A percentile compares a stretch with the other conserved stretches of the same genome.
These are phyloP conservation scores for Labeo catla DNA, from an alignment of 2,113 vertebrate species.

Conservation along the genomic window DNA sequence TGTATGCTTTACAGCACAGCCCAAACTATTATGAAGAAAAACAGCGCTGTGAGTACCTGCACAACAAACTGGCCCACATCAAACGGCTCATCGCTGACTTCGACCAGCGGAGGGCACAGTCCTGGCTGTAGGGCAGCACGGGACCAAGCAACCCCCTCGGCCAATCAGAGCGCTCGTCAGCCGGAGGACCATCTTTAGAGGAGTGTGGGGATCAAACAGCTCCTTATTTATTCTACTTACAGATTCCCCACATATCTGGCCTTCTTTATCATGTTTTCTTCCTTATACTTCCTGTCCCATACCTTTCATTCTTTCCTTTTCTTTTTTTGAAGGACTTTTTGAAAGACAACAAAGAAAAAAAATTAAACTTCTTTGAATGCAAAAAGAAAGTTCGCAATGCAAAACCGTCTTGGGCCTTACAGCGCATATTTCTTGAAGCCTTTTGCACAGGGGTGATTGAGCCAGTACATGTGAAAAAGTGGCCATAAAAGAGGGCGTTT, in stretches of 20 bases:
- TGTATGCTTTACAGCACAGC: conserved; percentile 73
- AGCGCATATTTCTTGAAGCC: conserved; percentile 74
- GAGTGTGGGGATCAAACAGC: conserved; percentile 46
- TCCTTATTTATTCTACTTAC: conserved; percentile 10
- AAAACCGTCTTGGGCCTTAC: conserved; percentile 74
- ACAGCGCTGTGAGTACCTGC: conserved; percentile 87
- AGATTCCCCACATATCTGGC: conserved; percentile 51
- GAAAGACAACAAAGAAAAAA: conserved; percentile 54
- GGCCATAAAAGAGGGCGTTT: conserved; percentile 55
- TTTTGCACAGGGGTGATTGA: conserved; percentile 73
- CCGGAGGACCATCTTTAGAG: conserved; percentile 9
- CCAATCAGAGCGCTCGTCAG: conserved; percentile 21
- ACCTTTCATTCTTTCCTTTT: conserved; percentile 45
- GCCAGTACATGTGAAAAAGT: conserved; percentile 47
- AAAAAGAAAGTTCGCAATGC: conserved; percentile 81
- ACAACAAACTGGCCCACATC: conserved; percentile 90
- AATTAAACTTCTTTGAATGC: conserved; percentile 75
- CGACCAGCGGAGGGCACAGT: conserved; percentile 78
- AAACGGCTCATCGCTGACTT: conserved; percentile 86
- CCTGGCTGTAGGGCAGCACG: conserved; percentile 72
- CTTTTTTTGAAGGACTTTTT: conserved; percentile 65
- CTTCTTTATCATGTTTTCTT: conserved; percentile 48
- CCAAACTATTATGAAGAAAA: conserved; percentile 87
- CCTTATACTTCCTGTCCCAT: background rate
- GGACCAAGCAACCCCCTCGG: conserved; percentile 54